Percentiles rank a stretch among this genome's conserved stretches.
phyloP scores from a whole-genome alignment of 2,113 vertebrate genomes.

The Pterocles orientalis region DNA sequence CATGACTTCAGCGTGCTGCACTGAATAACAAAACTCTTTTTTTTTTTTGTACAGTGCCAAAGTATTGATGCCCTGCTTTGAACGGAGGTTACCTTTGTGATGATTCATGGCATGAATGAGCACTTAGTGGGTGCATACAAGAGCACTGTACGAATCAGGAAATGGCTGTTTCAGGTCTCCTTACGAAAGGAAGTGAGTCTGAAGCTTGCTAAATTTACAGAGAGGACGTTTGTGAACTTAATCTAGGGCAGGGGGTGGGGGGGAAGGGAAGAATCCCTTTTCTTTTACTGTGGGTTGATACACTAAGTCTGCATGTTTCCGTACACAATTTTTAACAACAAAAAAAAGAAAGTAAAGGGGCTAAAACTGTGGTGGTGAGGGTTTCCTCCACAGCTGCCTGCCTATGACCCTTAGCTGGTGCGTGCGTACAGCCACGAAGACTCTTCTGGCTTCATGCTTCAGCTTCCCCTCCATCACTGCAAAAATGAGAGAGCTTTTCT shows the following conservation, averaged over 20 bases:
- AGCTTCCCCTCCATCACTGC: rapidly evolving
- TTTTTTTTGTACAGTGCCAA: neutral
- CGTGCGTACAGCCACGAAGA: neutral
- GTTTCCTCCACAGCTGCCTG: neutral
- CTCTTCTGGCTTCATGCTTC: neutral
- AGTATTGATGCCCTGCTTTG: neutral
- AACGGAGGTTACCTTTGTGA: slow-evolving; percentile 62
- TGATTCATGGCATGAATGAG: slow-evolving; percentile 44
- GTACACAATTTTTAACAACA: neutral
- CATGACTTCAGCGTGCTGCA: neutral
- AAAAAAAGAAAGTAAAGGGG: neutral
- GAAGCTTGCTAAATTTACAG: slow-evolving; percentile 19
- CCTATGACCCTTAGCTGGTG: neutral
- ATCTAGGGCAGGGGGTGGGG: slow-evolving; percentile 13
- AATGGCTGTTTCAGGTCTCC: slow-evolving; percentile 49
- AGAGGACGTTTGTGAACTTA: neutral
- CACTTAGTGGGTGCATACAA: slow-evolving; percentile 20
- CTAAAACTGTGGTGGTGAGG: neutral
- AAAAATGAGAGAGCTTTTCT: neutral
- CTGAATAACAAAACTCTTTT: neutral
- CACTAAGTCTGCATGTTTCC: neutral
- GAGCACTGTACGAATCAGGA: slow-evolving; percentile 33
- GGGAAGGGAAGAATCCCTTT: slow-evolving; percentile 1
- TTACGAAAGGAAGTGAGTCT: slow-evolving; percentile 58
- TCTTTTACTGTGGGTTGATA: neutral